Conservation (phyloP, 1,140 invertebrate species). For the Coboldia fuscipes region DNA sequence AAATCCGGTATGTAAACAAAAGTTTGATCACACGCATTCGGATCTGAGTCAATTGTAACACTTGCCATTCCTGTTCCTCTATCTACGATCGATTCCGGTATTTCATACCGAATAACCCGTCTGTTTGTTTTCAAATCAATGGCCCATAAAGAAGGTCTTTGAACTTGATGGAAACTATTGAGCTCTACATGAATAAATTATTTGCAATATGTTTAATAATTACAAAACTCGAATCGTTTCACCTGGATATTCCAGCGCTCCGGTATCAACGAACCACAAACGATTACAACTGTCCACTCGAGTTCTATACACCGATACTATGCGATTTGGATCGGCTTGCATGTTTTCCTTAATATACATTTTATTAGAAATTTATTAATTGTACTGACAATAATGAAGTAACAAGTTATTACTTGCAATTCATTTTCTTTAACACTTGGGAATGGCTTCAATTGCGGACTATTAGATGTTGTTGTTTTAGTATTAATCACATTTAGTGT, state of each 20-base stretch:
- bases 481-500: slow-evolving; percentile 41
- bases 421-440: slow-evolving; percentile 32
- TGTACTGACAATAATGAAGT: not conserved
- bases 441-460: slow-evolving; percentile 36
- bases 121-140: slow-evolving; percentile 37
- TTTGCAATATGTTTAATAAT: not conserved
- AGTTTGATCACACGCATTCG: slow-evolving; percentile 33
- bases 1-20: slow-evolving; percentile 52
- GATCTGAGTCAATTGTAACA: slow-evolving; percentile 36
- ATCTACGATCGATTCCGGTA: slow-evolving; percentile 13
- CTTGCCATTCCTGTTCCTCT: slow-evolving; percentile 31
- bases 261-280: slow-evolving; percentile 55
- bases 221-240: not conserved
- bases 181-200: not conserved
- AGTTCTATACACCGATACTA: slow-evolving; percentile 43
- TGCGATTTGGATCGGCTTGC: slow-evolving; percentile 12
- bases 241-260: slow-evolving; percentile 28
- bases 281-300: slow-evolving; percentile 40
- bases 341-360: not conserved
- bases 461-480: slow-evolving; percentile 19
- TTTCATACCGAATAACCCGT: slow-evolving; percentile 12
- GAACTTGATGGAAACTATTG: slow-evolving; percentile 27
- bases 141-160: slow-evolving; percentile 35
- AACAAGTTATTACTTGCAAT: slow-evolving; percentile 18
- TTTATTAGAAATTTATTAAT: not conserved